A percentile compares a stretch with the other conserved stretches of the same genome.
Conservation (phyloP, 2,888 invertebrate genomes). For the Leucophenga montana region DNA sequence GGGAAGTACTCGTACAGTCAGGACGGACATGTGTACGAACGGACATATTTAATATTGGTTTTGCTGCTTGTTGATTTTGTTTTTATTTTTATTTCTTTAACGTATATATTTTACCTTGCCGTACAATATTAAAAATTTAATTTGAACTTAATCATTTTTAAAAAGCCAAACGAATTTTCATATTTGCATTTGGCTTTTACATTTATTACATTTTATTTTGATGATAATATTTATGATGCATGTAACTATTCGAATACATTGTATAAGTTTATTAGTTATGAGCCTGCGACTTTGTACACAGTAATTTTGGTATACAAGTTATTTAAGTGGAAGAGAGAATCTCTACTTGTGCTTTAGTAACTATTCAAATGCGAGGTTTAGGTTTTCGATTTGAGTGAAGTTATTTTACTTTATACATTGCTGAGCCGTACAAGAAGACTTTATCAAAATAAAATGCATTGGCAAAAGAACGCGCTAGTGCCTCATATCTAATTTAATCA, state of each 20-base stretch:
- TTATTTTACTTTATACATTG: too few species aligned
- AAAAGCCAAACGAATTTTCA: slow-evolving; percentile 54
- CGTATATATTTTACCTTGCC: background rate
- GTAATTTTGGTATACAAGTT: too few species aligned
- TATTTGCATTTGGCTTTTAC: slow-evolving; percentile 48
- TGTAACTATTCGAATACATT: background rate
- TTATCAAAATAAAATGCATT: too few species aligned
- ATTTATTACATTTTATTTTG: slow-evolving; percentile 28
- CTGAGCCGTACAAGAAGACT: too few species aligned
- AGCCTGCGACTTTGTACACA: background rate
- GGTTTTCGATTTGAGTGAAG: too few species aligned
- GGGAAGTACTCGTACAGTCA: background rate
- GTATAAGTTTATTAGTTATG: background rate
- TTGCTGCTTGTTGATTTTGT: background rate
- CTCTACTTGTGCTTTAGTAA: too few species aligned
- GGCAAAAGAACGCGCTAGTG: too few species aligned
- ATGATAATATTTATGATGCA: background rate
- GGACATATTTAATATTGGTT: slow-evolving; percentile 8
- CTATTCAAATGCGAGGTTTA: too few species aligned
- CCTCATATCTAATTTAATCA: too few species aligned
- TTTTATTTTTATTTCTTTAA: too few species aligned
- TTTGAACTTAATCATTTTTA: slow-evolving; percentile 61
- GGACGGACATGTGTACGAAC: slow-evolving; percentile 6
- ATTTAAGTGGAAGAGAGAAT: too few species aligned
- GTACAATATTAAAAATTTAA: slow-evolving; percentile 47